Conservation (phyloP, 2,888 invertebrate species). For the Volucella inanis region DNA sequence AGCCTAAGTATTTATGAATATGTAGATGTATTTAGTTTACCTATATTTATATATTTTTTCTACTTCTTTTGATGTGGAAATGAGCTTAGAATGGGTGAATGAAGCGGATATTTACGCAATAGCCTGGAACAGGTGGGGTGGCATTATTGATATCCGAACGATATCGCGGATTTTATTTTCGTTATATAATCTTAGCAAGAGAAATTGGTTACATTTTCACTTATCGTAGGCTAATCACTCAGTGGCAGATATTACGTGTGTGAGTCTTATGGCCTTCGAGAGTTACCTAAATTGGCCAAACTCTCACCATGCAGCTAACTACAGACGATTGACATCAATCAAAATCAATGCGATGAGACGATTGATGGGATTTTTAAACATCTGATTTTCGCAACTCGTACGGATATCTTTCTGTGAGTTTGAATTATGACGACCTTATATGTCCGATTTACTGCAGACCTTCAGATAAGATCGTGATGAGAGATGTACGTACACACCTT, state of each 20-base stretch:
- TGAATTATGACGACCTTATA: constrained; percentile 18
- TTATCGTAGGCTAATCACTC: not conserved
- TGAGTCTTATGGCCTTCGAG: constrained; percentile 49
- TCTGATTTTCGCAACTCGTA: constrained; percentile 8
- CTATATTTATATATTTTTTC: constrained; percentile 20
- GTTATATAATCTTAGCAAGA: constrained; percentile 33
- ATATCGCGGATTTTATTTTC: constrained; percentile 20
- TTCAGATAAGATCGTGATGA: constrained; percentile 13
- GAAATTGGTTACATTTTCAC: constrained; percentile 25
- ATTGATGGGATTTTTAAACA: not conserved
- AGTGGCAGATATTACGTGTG: constrained; percentile 6
- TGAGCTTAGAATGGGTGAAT: constrained; percentile 47
- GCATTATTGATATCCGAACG: constrained; percentile 25
- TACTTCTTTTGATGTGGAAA: constrained; percentile 39
- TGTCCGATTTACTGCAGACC: constrained; percentile 9
- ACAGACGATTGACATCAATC: constrained; percentile 33
- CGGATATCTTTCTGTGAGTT: not conserved
- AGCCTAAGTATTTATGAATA: constrained; percentile 9
- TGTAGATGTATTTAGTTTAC: constrained; percentile 32
- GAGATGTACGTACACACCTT: constrained; percentile 26
- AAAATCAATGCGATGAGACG: constrained; percentile 8
- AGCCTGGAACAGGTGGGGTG: constrained; percentile 20
- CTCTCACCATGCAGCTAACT: no score
- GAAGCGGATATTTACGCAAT: constrained; percentile 56
- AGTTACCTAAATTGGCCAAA: constrained; percentile 20